Conservation (phyloP, 2,113 vertebrate genomes). For the Saiga tatarica region DNA sequence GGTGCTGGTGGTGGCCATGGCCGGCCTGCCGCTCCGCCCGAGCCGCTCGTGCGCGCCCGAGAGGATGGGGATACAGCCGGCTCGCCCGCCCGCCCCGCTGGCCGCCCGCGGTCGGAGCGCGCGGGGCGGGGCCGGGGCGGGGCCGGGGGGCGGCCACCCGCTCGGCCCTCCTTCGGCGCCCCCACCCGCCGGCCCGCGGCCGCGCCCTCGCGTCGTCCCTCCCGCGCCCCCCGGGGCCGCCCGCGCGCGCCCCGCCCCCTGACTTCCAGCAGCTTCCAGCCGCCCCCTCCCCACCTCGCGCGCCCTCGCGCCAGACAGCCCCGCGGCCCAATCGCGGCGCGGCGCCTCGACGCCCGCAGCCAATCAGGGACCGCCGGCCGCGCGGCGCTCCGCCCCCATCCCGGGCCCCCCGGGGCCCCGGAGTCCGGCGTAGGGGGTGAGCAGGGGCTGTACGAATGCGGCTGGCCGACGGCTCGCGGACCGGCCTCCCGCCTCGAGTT, state of each 20-base stretch:
- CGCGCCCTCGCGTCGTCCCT: not conserved
- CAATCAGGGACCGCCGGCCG: slow-evolving; percentile 45
- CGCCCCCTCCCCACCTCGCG: slow-evolving; percentile 67
- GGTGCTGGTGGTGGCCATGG: slow-evolving; percentile 90
- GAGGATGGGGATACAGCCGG: slow-evolving; percentile 37
- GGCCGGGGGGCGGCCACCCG: not conserved
- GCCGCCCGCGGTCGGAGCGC: slow-evolving; percentile 11
- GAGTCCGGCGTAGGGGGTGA: not conserved
- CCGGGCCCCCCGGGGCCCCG: not conserved
- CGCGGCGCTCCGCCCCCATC: slow-evolving; percentile 16
- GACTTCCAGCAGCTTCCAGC: slow-evolving; percentile 16
- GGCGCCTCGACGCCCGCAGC: slow-evolving; percentile 29
- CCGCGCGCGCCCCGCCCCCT: no score
- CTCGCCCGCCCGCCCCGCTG: slow-evolving; percentile 16
- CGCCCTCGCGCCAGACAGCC: slow-evolving; percentile 58
- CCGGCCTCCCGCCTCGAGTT: rapidly evolving
- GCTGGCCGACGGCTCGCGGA: rapidly evolving
- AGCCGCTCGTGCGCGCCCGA: not conserved
- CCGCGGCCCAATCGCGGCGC: slow-evolving; percentile 54
- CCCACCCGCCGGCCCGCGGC: not conserved
- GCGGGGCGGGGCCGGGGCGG: slow-evolving; percentile 19
- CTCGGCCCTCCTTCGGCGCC: slow-evolving; percentile 16
- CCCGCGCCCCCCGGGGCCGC: no score
- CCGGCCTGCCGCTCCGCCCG: slow-evolving; percentile 57
- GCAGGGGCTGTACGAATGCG: rapidly evolving